A percentile compares a stretch with the other conserved stretches of the same genome.
These are phyloP conservation scores for Aromia moschata DNA, from an alignment of 2,888 invertebrate genomes.

Conservation along the genomic window DNA sequence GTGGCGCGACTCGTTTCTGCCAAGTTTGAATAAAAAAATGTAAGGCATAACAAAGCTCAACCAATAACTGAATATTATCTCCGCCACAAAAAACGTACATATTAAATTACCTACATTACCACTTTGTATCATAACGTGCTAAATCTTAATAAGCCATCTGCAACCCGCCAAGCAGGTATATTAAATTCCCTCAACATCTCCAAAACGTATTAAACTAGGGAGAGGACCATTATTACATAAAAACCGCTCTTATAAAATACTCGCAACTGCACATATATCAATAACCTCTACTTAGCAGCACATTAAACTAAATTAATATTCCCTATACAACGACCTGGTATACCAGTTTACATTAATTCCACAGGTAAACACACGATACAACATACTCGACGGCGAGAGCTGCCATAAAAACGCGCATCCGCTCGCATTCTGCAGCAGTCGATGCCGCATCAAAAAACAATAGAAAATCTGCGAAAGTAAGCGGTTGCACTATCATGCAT, in stretches of 20 bases:
- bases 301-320: slow-evolving; percentile 25
- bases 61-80: neutral
- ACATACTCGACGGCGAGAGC: slow-evolving; percentile 41
- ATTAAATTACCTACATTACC: slow-evolving; percentile 40
- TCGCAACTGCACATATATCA: slow-evolving; percentile 11
- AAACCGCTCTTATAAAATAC: slow-evolving; percentile 17
- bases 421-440: slow-evolving; percentile 52
- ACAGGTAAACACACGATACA: slow-evolving; percentile 49
- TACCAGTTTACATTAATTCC: slow-evolving; percentile 50
- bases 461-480: slow-evolving; percentile 57
- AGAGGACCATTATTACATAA: slow-evolving; percentile 11
- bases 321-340: slow-evolving; percentile 31
- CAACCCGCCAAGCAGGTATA: slow-evolving; percentile 13
- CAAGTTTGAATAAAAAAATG: no score
- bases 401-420: slow-evolving; percentile 53
- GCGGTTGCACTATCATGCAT: slow-evolving; percentile 52
- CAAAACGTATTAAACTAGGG: slow-evolving; percentile 6
- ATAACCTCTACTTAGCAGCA: slow-evolving; percentile 21
- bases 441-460: slow-evolving; percentile 55
- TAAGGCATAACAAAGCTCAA: no score
- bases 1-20: no score
- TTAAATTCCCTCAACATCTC: slow-evolving; percentile 9
- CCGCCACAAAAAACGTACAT: neutral
- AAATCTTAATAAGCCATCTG: slow-evolving; percentile 16
- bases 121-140: slow-evolving; percentile 43